Base-by-base conservation (phyloP, 53 echinoderm and acorn worm species). In the Apostichopus leukothele region DNA sequence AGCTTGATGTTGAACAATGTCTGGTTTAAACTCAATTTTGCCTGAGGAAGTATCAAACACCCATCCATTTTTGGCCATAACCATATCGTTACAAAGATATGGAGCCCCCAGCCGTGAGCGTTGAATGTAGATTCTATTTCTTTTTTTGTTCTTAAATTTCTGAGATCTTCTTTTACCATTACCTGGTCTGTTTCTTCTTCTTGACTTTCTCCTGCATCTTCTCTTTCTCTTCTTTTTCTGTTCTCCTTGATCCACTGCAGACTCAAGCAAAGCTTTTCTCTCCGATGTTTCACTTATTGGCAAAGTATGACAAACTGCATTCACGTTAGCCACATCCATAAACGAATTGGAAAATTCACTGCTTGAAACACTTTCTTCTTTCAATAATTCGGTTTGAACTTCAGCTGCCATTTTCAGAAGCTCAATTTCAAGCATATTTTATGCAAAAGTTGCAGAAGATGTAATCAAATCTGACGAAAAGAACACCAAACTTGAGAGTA, bases 31-130 rank as follows among this genome's bases (percentile, higher is more conserved):
- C 53, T 87, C 88, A 14, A 87, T 75, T 75, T 22, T 75, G 10
- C 88, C 88, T 7, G 88, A 87, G 12, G 16, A 53, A 22, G 74
- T 87, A 20, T 87, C 88, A 87, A 87, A 87, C 54, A 87, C 88
- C 74, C 74, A 87, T 11, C 88, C 88, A 75, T 75, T 75, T 87
- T 87, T 87, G 9, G 74, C 75, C 88, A 87, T 87, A 52, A 87
- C n/a, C 88, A 87, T 87, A 53, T 87, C 88, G 16, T 87, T 87
- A 50, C 88, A 75, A 12, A 87, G 75, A 59, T 54, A 87, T 5
- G 88, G 88, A 19, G 88, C 88, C 50, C 88, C 88, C 51, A 87
- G 50, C 14, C 20, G 10, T 39, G 85, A 85, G 5, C 85, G 61
- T 66, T 59, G 67, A 50, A 85, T 85, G 6, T 26, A 11, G 7